A percentile compares a stretch with the other conserved stretches of the same genome.
These are phyloP conservation scores for Aplodontia rufa DNA, from an alignment of 2,113 vertebrate genomes.

Conservation along the genomic window DNA sequence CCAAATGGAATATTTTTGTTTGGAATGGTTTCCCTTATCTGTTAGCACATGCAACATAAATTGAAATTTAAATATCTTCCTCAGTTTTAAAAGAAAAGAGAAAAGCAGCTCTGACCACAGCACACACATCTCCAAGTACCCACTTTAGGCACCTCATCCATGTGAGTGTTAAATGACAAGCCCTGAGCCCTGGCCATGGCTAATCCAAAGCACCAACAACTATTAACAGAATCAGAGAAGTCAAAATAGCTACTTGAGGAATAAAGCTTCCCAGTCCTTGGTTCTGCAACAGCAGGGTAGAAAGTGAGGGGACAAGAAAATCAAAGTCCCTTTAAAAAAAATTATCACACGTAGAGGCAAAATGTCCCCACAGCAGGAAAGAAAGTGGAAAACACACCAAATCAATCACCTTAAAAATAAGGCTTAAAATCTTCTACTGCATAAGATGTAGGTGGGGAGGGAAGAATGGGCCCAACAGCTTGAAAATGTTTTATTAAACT, in stretches of 20 bases:
- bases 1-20: not conserved
- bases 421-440: constrained; percentile 67
- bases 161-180: not conserved
- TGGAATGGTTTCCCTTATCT: not conserved
- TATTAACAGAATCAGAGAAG: constrained; percentile 14
- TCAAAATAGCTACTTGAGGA: constrained; percentile 50
- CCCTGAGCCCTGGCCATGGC: not conserved
- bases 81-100: not conserved
- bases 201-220: constrained; percentile 49
- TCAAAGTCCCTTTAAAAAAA: constrained; percentile 77
- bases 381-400: constrained; percentile 74
- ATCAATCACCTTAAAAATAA: constrained; percentile 76
- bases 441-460: constrained; percentile 63
- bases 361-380: constrained; percentile 76
- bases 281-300: constrained; percentile 33
- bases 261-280: constrained; percentile 39
- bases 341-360: constrained; percentile 71
- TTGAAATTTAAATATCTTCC: not conserved
- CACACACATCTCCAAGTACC: not conserved
- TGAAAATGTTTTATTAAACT: constrained; percentile 74
- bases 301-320: constrained; percentile 62
- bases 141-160: not conserved
- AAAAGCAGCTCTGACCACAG: not conserved
- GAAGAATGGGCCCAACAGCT: constrained; percentile 61
- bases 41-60: not conserved